Percentiles rank a stretch among this genome's conserved stretches.
phyloP scores from a whole-genome alignment of 2,797 vertebrate genomes.

The Buphagus erythrorhynchus region DNA sequence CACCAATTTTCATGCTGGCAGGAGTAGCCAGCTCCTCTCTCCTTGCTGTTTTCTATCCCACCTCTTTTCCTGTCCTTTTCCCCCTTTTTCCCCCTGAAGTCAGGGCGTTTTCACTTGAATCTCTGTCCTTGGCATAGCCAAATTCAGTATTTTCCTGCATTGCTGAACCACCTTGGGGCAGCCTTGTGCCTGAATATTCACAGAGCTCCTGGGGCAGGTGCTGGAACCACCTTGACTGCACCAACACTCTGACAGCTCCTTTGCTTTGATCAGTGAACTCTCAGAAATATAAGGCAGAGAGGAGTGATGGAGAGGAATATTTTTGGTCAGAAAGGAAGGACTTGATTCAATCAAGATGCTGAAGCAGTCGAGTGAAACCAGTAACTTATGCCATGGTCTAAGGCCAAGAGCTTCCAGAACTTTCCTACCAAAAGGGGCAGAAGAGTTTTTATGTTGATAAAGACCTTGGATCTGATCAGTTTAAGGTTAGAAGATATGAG shows the following conservation, averaged over 20 bases:
- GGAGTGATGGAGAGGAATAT: background rate
- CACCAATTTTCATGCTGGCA: background rate
- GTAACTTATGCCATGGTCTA: background rate
- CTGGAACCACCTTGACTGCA: background rate
- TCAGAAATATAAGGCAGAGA: background rate
- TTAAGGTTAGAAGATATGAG: background rate
- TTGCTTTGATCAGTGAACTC: constrained; percentile 28
- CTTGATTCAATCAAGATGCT: background rate
- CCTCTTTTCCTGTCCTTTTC: background rate
- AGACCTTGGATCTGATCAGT: background rate
- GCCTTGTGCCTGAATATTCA: background rate
- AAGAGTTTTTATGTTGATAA: background rate
- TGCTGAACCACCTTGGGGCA: background rate
- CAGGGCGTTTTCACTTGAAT: background rate
- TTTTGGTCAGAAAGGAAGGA: background rate
- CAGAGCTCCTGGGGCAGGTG: background rate
- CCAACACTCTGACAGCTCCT: background rate
- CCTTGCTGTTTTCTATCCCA: background rate
- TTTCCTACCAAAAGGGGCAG: background rate
- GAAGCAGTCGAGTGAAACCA: background rate
- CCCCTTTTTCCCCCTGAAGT: accelerated
- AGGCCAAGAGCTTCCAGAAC: background rate
- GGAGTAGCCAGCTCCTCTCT: background rate
- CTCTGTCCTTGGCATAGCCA: background rate
- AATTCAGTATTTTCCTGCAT: background rate